These are phyloP conservation scores for Pseudois nayaur DNA, from an alignment of 2,113 vertebrate species.

Conservation along the genomic window DNA sequence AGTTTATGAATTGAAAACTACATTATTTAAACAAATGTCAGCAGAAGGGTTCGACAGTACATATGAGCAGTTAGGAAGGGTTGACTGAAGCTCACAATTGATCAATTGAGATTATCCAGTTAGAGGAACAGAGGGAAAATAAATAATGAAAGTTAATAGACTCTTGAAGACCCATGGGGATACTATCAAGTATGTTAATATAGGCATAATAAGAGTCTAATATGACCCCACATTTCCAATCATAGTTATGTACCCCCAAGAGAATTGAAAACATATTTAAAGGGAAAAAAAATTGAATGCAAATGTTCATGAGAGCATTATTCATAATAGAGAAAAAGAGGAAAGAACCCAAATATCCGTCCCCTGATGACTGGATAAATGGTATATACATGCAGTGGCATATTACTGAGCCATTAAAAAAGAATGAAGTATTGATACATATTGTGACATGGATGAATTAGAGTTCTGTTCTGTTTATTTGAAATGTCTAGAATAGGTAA, in stretches of 20 bases:
- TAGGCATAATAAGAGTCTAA: neutral
- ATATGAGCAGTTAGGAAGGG: neutral
- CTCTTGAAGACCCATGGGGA: neutral
- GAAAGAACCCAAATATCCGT: neutral
- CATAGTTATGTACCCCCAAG: neutral
- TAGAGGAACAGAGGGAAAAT: neutral
- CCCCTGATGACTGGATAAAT: neutral
- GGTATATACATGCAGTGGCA: neutral
- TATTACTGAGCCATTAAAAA: neutral
- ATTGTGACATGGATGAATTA: neutral
- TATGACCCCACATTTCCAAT: neutral
- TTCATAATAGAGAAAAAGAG: neutral
- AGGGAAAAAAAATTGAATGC: neutral
- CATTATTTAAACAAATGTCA: neutral
- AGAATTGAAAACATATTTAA: neutral
- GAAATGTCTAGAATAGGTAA: neutral
- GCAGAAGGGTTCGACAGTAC: neutral
- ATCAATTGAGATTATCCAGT: neutral
- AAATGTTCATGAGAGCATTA: neutral
- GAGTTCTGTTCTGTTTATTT: neutral
- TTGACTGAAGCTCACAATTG: neutral
- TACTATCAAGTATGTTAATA: neutral
- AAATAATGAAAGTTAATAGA: neutral
- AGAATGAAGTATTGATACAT: neutral
- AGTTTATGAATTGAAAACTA: neutral